These are phyloP conservation scores for Rhinolophus sinicus DNA, from an alignment of 2,113 vertebrate genomes.

Conservation along the genomic window DNA sequence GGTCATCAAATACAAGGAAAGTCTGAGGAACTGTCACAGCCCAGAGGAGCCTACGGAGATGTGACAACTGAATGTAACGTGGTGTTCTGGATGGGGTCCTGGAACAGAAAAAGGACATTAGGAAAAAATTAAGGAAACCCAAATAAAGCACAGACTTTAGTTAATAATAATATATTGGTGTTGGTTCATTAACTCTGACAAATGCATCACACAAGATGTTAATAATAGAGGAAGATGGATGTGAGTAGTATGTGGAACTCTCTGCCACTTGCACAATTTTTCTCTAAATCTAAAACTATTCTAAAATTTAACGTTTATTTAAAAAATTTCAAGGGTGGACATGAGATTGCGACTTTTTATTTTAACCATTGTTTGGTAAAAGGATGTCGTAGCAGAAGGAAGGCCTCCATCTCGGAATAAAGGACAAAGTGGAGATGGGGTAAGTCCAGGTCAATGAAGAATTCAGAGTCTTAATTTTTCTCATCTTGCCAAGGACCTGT, in stretches of 20 bases:
- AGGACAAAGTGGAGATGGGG: neutral
- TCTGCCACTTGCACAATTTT: neutral
- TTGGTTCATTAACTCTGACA: neutral
- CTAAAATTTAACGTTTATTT: neutral
- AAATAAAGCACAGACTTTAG: neutral
- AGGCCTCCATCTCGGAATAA: neutral
- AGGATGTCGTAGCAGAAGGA: rapidly evolving
- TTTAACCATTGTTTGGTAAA: neutral
- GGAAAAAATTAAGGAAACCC: neutral
- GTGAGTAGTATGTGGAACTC: neutral
- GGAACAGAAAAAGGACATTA: neutral
- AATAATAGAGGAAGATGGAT: neutral
- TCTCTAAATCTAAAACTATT: neutral
- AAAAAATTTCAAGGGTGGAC: neutral
- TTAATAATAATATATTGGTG: neutral
- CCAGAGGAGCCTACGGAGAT: neutral
- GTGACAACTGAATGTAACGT: neutral
- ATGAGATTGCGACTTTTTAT: neutral
- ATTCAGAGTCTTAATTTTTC: too few relatives aligned
- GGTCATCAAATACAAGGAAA: neutral
- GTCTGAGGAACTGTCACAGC: neutral
- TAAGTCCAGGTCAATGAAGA: too few relatives aligned
- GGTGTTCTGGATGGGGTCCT: neutral
- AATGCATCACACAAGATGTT: neutral
- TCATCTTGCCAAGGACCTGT: neutral